Conservation (phyloP, 2,888 invertebrate genomes). For the Pyrrhia umbra region DNA sequence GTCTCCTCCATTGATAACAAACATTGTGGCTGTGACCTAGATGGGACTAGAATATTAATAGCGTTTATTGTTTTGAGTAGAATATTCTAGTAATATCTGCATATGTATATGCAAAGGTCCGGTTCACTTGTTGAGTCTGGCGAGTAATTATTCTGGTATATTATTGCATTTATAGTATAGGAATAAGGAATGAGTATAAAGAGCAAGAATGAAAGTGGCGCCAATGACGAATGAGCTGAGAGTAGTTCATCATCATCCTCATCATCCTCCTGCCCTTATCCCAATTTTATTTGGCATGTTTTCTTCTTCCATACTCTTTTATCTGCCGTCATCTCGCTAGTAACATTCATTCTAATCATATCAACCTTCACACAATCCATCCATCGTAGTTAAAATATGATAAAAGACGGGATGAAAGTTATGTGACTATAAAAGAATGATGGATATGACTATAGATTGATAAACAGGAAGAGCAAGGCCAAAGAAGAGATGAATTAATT, state of each 20-base stretch:
- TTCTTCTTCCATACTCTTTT: too few relatives aligned
- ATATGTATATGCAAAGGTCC: conserved; percentile 20
- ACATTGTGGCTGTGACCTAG: conserved; percentile 65
- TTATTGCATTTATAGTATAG: not conserved
- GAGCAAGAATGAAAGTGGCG: not conserved
- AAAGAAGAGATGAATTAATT: not conserved
- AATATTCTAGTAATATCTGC: conserved; percentile 45
- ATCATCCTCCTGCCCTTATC: too few relatives aligned
- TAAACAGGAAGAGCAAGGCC: not conserved
- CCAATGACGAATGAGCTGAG: not conserved
- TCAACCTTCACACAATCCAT: too few relatives aligned
- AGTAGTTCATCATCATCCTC: too few relatives aligned
- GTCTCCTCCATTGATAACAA: conserved; percentile 64
- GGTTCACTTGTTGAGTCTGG: conserved; percentile 16
- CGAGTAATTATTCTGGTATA: not conserved
- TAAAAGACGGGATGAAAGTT: not conserved
- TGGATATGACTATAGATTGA: not conserved
- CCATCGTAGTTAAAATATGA: not conserved
- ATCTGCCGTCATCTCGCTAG: too few relatives aligned
- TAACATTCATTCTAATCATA: too few relatives aligned
- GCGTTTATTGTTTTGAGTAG: conserved; percentile 48
- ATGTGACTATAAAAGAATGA: not conserved
- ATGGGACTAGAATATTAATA: conserved; percentile 58
- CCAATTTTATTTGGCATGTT: too few relatives aligned
- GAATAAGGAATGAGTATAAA: not conserved